Percentiles rank a stretch among this genome's conserved stretches.
These are phyloP conservation scores for Hycleus cichorii DNA, from an alignment of 1,140 invertebrate genomes.

Conservation along the genomic window DNA sequence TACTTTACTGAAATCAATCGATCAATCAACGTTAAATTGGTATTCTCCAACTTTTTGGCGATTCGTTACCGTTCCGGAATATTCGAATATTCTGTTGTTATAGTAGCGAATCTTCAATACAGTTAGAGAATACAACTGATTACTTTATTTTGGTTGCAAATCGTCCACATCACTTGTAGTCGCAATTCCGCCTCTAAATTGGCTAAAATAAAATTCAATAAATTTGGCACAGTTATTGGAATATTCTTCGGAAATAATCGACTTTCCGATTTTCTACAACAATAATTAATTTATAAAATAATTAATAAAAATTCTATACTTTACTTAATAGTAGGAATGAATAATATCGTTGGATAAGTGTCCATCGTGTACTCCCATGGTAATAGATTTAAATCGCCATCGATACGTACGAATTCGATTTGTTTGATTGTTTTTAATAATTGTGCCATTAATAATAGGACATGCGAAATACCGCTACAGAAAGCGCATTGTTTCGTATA, in stretches of 20 bases:
- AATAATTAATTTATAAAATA: conserved; percentile 6
- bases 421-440: conserved; percentile 49
- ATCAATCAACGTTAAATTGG: too few relatives aligned
- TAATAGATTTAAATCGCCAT: conserved; percentile 71
- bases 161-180: conserved; percentile 36
- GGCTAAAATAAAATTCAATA: conserved; percentile 64
- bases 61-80: too few relatives aligned
- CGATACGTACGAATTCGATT: conserved; percentile 61
- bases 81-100: too few relatives aligned
- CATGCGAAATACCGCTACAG: conserved; percentile 59
- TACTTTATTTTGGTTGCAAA: conserved; percentile 37
- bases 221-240: conserved; percentile 57
- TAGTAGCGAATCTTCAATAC: background rate
- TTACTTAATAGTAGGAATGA: conserved; percentile 61
- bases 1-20: background rate
- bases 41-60: too few relatives aligned
- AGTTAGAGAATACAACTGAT: conserved; percentile 1
- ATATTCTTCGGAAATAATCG: conserved; percentile 56
- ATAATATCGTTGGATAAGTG: conserved; percentile 64
- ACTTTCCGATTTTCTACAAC: conserved; percentile 62
- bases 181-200: conserved; percentile 46
- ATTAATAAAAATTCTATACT: conserved; percentile 1
- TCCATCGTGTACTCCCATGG: conserved; percentile 74
- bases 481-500: conserved; percentile 65
- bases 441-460: conserved; percentile 57